These are phyloP conservation scores for Trissonchulus sp. DNA, from an alignment of 2,888 invertebrate species.

Conservation along the genomic window DNA sequence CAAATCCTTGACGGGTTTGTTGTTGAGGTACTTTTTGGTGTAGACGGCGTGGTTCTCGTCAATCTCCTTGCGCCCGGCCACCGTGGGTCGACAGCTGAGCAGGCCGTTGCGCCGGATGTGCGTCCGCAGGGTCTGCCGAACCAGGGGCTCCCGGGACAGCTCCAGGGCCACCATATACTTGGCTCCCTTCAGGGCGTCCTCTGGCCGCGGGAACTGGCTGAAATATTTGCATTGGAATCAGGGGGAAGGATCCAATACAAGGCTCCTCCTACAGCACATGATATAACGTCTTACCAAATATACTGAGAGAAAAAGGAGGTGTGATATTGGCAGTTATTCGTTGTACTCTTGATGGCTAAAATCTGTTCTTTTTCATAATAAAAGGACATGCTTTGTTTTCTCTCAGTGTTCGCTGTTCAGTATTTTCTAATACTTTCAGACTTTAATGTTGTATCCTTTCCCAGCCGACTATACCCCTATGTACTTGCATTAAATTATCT, in stretches of 20 bases:
- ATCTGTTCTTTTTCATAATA: too few species aligned
- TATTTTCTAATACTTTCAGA: too few species aligned
- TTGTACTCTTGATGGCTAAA: too few species aligned
- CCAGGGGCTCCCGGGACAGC: constrained; percentile 79
- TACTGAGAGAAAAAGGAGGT: too few species aligned
- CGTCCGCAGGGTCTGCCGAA: constrained; percentile 72
- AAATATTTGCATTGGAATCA: too few species aligned
- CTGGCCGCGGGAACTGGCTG: constrained; percentile 63
- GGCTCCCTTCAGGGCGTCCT: constrained; percentile 79
- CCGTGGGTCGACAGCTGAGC: constrained; percentile 72
- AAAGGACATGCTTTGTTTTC: too few species aligned
- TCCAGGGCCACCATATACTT: constrained; percentile 92
- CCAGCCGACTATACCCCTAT: too few species aligned
- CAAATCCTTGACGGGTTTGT: constrained; percentile 76
- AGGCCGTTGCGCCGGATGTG: constrained; percentile 70
- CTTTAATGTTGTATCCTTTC: too few species aligned
- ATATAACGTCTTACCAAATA: background rate
- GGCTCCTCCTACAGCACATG: background rate
- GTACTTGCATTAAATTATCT: too few species aligned
- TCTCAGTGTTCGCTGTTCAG: too few species aligned
- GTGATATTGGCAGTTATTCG: too few species aligned
- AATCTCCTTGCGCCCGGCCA: constrained; percentile 83
- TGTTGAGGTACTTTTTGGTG: constrained; percentile 52
- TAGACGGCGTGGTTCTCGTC: constrained; percentile 78
- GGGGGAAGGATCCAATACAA: background rate